Conservation (phyloP, 1,140 invertebrate species). For the Thaumatotibia leucotreta region DNA sequence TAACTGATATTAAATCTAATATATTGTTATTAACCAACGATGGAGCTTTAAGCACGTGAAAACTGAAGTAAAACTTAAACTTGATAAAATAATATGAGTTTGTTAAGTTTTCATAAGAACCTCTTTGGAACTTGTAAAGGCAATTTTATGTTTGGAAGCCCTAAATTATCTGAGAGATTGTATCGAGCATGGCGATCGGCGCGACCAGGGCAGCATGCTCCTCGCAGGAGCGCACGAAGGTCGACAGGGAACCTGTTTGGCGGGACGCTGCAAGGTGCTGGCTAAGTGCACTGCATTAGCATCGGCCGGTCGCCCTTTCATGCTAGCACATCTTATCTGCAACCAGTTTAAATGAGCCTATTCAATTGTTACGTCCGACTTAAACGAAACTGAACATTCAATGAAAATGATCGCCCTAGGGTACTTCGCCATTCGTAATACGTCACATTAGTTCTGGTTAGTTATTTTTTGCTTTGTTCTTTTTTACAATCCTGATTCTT, state of each 20-base stretch:
- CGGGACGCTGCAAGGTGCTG: constrained; percentile 68
- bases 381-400: background rate
- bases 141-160: background rate
- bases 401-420: background rate
- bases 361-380: constrained; percentile 47
- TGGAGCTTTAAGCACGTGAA: background rate
- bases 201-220: constrained; percentile 58
- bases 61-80: too few species aligned
- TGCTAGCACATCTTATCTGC: constrained; percentile 57
- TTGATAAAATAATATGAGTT: background rate
- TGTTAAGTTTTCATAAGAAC: background rate
- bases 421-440: background rate
- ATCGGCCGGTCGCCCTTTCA: constrained; percentile 68
- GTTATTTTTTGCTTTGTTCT: background rate
- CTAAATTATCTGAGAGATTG: constrained; percentile 22
- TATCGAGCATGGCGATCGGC: constrained; percentile 54
- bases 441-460: background rate
- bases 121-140: background rate
- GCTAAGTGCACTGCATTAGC: constrained; percentile 70
- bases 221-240: constrained; percentile 56
- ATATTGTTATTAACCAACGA: background rate
- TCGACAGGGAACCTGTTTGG: constrained; percentile 67
- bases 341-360: constrained; percentile 65
- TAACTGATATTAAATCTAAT: background rate
- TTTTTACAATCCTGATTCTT: background rate